phyloP scores from a whole-genome alignment of 2,888 invertebrate genomes.

The Heteropelma amictum region DNA sequence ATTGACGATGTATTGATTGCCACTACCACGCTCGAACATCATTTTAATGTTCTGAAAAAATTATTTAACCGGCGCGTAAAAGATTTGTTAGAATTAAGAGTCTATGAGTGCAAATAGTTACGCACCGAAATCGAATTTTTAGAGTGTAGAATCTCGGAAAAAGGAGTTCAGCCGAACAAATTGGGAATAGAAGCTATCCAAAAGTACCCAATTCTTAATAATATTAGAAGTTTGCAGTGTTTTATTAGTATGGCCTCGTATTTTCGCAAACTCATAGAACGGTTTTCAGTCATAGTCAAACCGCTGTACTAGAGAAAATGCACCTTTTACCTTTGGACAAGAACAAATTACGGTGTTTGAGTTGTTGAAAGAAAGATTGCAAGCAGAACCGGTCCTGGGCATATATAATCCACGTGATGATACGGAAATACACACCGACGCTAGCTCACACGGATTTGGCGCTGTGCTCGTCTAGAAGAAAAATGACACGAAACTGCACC shows the following conservation, averaged over 20 bases:
- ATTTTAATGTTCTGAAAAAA: constrained; percentile 31
- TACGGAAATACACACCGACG: constrained; percentile 65
- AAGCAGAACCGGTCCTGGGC: constrained; percentile 52
- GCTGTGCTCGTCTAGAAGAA: constrained; percentile 66
- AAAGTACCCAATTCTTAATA: constrained; percentile 57
- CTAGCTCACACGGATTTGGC: constrained; percentile 65
- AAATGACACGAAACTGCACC: constrained; percentile 61
- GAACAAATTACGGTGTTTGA: constrained; percentile 58
- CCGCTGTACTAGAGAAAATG: constrained; percentile 61
- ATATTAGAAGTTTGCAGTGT: constrained; percentile 48
- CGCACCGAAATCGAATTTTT: constrained; percentile 36
- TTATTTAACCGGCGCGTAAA: too few relatives aligned
- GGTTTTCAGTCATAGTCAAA: constrained; percentile 57
- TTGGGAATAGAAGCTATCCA: constrained; percentile 54
- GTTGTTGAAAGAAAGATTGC: constrained; percentile 50
- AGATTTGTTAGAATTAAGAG: constrained; percentile 9
- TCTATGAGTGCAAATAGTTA: constrained; percentile 52
- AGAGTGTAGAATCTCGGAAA: constrained; percentile 43
- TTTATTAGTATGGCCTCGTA: too few relatives aligned
- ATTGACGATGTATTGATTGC: constrained; percentile 10
- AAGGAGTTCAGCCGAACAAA: constrained; percentile 55
- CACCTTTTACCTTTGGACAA: constrained; percentile 58
- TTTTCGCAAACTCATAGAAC: constrained; percentile 34
- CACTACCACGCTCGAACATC: constrained; percentile 37
- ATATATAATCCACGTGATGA: too few relatives aligned